These are phyloP conservation scores for Eupsilia transversa DNA, from an alignment of 2,888 invertebrate genomes.

Conservation along the genomic window DNA sequence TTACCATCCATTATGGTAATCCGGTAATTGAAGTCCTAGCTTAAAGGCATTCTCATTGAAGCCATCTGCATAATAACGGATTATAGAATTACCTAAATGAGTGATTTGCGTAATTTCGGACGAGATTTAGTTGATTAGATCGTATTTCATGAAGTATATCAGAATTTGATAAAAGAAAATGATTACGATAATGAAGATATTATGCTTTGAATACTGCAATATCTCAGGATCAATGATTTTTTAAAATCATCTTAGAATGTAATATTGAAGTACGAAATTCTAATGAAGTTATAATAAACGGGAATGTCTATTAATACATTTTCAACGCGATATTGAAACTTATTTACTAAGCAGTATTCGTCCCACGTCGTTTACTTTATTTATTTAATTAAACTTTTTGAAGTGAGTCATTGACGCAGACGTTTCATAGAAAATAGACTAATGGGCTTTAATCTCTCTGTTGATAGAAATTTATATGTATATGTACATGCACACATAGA, in stretches of 20 bases:
- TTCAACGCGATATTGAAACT: neutral
- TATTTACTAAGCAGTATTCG: constrained; percentile 26
- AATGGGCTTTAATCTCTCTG: constrained; percentile 1
- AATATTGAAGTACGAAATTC: constrained; percentile 9
- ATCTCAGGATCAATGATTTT: neutral
- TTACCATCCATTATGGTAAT: constrained; percentile 68
- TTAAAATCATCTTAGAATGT: neutral
- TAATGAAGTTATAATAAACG: neutral
- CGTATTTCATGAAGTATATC: constrained; percentile 10
- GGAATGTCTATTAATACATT: constrained; percentile 14
- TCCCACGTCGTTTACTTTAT: constrained; percentile 28
- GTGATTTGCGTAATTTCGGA: constrained; percentile 20
- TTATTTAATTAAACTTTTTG: constrained; percentile 14
- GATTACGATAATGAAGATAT: neutral
- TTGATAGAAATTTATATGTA: neutral
- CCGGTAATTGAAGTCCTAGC: constrained; percentile 56
- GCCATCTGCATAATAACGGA: constrained; percentile 62
- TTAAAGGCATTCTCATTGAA: constrained; percentile 51
- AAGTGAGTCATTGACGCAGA: constrained; percentile 15
- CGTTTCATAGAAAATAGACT: constrained; percentile 29
- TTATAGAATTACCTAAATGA: constrained; percentile 57
- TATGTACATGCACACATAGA: neutral
- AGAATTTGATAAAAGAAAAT: constrained; percentile 11
- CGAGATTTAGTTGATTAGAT: constrained; percentile 26
- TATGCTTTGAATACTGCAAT: constrained; percentile 15